phyloP scores from a whole-genome alignment of 2,797 vertebrate genomes.

The Cryptoprocta ferox region DNA sequence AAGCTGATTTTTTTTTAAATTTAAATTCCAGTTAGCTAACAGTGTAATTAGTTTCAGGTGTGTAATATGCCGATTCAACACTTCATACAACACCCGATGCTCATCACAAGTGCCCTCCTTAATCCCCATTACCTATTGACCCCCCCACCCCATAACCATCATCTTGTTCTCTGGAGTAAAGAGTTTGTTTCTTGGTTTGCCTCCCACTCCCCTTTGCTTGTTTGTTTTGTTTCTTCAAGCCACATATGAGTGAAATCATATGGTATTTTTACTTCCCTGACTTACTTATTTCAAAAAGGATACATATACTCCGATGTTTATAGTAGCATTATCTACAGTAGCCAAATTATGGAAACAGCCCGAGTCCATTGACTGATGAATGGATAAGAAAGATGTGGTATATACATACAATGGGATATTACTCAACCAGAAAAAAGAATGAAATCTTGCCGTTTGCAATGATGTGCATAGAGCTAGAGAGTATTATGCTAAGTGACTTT shows the following conservation, averaged over 20 bases:
- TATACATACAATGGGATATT: neutral
- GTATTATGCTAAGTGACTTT: neutral
- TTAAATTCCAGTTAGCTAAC: neutral
- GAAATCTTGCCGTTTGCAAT: neutral
- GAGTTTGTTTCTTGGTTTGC: neutral
- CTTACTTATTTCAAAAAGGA: neutral
- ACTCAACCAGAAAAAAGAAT: neutral
- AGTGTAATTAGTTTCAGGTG: neutral
- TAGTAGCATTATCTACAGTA: neutral
- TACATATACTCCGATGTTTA: neutral
- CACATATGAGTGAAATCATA: neutral
- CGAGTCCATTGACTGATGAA: neutral
- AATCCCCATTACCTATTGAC: neutral
- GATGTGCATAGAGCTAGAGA: neutral
- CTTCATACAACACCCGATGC: neutral
- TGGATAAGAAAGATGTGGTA: neutral
- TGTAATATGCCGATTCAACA: neutral
- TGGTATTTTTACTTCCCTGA: neutral
- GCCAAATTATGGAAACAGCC: neutral
- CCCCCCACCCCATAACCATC: neutral
- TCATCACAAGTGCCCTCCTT: neutral
- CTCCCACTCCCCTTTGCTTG: neutral
- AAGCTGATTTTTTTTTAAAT: neutral
- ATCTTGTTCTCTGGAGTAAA: neutral
- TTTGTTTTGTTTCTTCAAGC: neutral